A percentile compares a stretch with the other conserved stretches of the same genome.
These are phyloP conservation scores for Cheilosia vulpina DNA, from an alignment of 2,888 invertebrate genomes.

Conservation along the genomic window DNA sequence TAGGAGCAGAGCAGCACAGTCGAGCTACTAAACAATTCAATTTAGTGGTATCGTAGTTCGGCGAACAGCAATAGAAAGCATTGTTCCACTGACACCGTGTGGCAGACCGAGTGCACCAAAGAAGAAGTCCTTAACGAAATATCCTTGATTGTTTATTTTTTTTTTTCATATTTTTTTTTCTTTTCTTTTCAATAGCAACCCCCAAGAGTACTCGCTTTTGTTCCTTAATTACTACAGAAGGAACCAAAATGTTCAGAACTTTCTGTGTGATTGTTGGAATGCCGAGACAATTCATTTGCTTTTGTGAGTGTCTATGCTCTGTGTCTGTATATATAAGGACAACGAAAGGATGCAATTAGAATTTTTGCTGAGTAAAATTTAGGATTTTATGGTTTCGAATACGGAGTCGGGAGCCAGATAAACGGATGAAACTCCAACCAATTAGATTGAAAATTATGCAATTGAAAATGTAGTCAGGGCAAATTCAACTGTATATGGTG, in stretches of 20 bases:
- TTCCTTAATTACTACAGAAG: conserved; percentile 67
- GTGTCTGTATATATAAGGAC: background rate
- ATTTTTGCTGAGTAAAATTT: conserved; percentile 69
- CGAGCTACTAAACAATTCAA: conserved; percentile 62
- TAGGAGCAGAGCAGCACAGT: background rate
- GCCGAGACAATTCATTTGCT: conserved; percentile 32
- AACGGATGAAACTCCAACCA: conserved; percentile 45
- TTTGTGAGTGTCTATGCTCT: conserved; percentile 1
- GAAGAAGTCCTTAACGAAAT: conserved; percentile 52
- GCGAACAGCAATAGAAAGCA: conserved; percentile 31
- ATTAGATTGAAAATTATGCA: conserved; percentile 70
- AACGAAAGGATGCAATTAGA: conserved; percentile 67
- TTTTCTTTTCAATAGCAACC: conserved; percentile 6
- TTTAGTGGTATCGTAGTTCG: conserved; percentile 53
- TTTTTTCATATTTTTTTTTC: background rate
- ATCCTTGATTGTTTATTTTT: conserved; percentile 53
- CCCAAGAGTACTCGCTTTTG: conserved; percentile 46
- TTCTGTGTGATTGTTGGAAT: conserved; percentile 47
- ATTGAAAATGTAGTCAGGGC: conserved; percentile 47
- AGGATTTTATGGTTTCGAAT: conserved; percentile 51
- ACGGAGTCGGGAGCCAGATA: background rate
- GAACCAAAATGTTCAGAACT: conserved; percentile 48
- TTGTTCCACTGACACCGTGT: conserved; percentile 40
- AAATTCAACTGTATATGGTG: conserved; percentile 1
- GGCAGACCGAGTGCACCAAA: conserved; percentile 32